Evolutionary conservation across 2,888 invertebrate species (phyloP).

Genomic region (Xylota sylvarum): DNA sequence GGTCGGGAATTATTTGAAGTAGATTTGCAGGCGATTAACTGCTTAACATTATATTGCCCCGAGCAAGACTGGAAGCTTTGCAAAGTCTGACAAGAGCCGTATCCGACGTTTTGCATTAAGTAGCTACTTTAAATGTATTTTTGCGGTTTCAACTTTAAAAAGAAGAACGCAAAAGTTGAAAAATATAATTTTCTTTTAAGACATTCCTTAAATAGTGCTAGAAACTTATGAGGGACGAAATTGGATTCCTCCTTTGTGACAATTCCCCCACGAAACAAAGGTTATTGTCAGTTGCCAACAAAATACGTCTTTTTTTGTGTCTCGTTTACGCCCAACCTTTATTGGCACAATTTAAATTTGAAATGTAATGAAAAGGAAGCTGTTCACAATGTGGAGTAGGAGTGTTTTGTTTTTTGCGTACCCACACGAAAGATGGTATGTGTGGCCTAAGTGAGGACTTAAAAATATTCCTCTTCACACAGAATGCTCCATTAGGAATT

Average conservation of each 20-base stretch:
- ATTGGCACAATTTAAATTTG: conserved; percentile 41
- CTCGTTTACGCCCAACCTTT: conserved; percentile 1
- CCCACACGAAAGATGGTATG: neutral
- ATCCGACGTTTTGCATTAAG: conserved; percentile 10
- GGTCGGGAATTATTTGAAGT: conserved; percentile 55
- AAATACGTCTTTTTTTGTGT: neutral
- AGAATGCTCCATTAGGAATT: conserved; percentile 22
- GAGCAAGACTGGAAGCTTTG: conserved; percentile 13
- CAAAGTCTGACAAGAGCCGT: neutral
- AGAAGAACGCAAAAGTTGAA: neutral
- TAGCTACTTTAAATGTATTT: neutral
- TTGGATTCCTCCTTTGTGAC: neutral
- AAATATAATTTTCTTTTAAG: conserved; percentile 8
- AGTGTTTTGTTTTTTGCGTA: neutral
- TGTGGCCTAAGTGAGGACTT: neutral
- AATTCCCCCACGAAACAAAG: neutral
- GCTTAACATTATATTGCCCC: conserved; percentile 40
- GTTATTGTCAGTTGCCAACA: neutral
- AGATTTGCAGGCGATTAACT: conserved; percentile 65
- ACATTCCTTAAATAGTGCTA: conserved; percentile 16
- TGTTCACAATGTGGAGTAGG: neutral
- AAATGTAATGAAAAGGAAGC: conserved; percentile 36
- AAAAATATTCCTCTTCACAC: conserved; percentile 5
- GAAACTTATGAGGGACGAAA: conserved; percentile 11
- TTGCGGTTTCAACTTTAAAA: neutral